phyloP scores from a whole-genome alignment of 2,113 vertebrate genomes.

The Macrotis lagotis region DNA sequence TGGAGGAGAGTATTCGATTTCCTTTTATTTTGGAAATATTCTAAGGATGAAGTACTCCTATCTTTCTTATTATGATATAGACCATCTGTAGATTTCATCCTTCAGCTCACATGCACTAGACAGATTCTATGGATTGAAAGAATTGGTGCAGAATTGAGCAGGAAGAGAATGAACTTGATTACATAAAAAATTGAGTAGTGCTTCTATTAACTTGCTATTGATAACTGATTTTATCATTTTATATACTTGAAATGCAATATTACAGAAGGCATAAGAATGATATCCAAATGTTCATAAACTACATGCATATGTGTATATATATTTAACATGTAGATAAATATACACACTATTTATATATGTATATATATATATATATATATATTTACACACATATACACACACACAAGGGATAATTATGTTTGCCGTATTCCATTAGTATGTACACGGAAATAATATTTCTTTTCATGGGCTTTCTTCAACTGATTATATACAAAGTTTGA shows the following conservation, averaged over 20 bases:
- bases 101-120: neutral
- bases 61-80: neutral
- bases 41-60: neutral
- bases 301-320: neutral
- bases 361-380: neutral
- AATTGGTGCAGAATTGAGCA: neutral
- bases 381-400: neutral
- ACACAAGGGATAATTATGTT: neutral
- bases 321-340: too few relatives aligned
- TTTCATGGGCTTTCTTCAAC: neutral
- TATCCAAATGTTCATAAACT: neutral
- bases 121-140: neutral
- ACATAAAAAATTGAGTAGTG: neutral
- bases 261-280: neutral
- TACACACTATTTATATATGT: too few relatives aligned
- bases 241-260: neutral
- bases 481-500: too few relatives aligned
- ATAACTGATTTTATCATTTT: neutral
- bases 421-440: too few relatives aligned
- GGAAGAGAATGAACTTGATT: neutral
- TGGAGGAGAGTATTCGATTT: too few relatives aligned
- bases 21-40: neutral
- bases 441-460: neutral
- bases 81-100: neutral
- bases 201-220: neutral